phyloP scores from a whole-genome alignment of 2,888 invertebrate genomes.

The Dascillus cervinus region DNA sequence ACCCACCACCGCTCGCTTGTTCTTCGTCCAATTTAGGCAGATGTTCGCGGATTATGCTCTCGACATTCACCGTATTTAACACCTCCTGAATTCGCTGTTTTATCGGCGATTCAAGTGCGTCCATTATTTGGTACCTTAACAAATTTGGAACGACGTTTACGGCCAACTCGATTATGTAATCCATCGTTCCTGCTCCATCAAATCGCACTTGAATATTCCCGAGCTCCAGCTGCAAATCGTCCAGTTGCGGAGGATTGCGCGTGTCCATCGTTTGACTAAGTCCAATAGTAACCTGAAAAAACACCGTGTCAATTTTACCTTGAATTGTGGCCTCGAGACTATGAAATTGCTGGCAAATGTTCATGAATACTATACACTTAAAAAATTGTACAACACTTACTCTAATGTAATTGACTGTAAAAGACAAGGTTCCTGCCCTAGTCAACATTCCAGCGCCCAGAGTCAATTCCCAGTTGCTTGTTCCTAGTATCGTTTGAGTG shows the following conservation, averaged over 20 bases:
- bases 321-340: no score
- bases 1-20: slow-evolving; percentile 42
- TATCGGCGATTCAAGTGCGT: slow-evolving; percentile 72
- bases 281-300: slow-evolving; percentile 51
- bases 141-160: slow-evolving; percentile 80
- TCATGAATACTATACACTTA: not conserved
- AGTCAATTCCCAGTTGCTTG: slow-evolving; percentile 71
- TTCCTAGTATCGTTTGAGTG: slow-evolving; percentile 70
- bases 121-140: slow-evolving; percentile 79
- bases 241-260: slow-evolving; percentile 60
- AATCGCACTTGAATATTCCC: slow-evolving; percentile 79
- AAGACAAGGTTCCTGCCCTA: slow-evolving; percentile 64
- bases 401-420: slow-evolving; percentile 72
- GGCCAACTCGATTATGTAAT: slow-evolving; percentile 72
- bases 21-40: slow-evolving; percentile 59
- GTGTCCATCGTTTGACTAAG: slow-evolving; percentile 73
- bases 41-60: slow-evolving; percentile 63
- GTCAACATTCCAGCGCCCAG: slow-evolving; percentile 60
- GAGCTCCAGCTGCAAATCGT: slow-evolving; percentile 68
- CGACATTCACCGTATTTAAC: slow-evolving; percentile 65
- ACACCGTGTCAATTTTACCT: no score
- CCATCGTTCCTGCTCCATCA: slow-evolving; percentile 79
- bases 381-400: slow-evolving; percentile 28
- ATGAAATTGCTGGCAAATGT: no score
- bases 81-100: slow-evolving; percentile 66